Conservation (phyloP, 2,113 vertebrate genomes). For the Microcebus murinus region DNA sequence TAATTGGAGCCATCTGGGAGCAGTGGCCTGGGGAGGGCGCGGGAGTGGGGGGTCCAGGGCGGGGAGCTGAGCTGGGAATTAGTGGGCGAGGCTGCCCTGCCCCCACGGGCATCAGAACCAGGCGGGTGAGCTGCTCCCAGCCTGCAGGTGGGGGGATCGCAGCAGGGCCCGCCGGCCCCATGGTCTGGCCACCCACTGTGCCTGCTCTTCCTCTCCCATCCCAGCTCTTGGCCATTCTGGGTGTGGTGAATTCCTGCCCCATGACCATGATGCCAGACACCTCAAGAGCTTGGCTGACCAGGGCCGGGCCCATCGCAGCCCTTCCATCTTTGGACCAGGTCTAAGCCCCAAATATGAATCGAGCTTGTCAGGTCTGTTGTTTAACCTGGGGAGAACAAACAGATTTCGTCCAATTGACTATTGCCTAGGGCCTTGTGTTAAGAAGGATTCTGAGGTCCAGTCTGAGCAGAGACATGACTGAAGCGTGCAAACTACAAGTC, state of each 20-base stretch:
- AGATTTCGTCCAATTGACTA: not conserved
- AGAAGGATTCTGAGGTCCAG: not conserved
- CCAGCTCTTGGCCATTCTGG: not conserved
- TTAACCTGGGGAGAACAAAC: not conserved
- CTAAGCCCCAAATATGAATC: not conserved
- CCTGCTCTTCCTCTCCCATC: not conserved
- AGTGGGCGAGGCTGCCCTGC: not conserved
- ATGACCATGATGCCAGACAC: not conserved
- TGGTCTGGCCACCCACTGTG: fast-evolving
- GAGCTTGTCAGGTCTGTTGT: not conserved
- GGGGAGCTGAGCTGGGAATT: not conserved
- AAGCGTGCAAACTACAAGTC: not conserved
- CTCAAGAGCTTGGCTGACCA: not conserved
- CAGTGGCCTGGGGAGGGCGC: not conserved
- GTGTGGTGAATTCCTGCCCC: not conserved
- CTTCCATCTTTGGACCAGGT: not conserved
- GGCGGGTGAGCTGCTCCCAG: not conserved
- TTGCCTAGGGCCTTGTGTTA: not conserved
- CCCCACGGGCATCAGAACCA: not conserved
- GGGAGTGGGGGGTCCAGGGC: not conserved
- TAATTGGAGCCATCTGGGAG: slow-evolving; percentile 80
- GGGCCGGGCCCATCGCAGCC: fast-evolving
- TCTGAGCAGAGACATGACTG: not conserved
- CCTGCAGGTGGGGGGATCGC: too few relatives aligned
- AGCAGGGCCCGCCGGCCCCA: not conserved